Conservation (phyloP, 2,797 vertebrate species). For the Diplodus puntazzo region DNA sequence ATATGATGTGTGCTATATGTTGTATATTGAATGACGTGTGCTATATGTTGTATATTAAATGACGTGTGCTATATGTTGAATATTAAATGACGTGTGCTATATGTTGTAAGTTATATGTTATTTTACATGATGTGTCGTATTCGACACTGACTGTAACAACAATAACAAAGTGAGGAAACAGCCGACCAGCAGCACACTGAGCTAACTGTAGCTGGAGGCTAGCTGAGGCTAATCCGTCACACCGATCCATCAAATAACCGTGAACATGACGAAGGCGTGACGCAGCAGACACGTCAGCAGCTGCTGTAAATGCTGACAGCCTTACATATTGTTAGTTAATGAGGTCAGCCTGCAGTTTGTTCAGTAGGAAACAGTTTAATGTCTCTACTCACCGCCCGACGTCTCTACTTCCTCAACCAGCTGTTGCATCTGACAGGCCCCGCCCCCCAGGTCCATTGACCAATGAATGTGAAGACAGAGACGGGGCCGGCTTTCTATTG, state of each 20-base stretch:
- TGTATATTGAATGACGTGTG: no score
- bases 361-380: neutral
- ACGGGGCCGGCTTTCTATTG: neutral
- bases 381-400: no score
- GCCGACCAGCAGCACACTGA: no score
- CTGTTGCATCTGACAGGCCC: constrained; percentile 14
- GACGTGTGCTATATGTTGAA: no score
- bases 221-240: constrained; percentile 35
- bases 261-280: neutral
- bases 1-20: no score
- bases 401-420: constrained; percentile 32
- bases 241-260: neutral
- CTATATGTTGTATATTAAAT: no score
- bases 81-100: no score
- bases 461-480: neutral
- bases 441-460: neutral
- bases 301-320: neutral
- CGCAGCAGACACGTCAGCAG: neutral
- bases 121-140: no score
- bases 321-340: fast-evolving
- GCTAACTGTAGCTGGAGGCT: neutral
- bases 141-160: no score
- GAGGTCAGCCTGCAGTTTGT: fast-evolving
- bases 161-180: no score
- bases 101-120: no score